Percentiles rank a stretch among this genome's conserved stretches.
Conservation (phyloP, 1,140 invertebrate genomes). For the Leptestheria dahalacensis region DNA sequence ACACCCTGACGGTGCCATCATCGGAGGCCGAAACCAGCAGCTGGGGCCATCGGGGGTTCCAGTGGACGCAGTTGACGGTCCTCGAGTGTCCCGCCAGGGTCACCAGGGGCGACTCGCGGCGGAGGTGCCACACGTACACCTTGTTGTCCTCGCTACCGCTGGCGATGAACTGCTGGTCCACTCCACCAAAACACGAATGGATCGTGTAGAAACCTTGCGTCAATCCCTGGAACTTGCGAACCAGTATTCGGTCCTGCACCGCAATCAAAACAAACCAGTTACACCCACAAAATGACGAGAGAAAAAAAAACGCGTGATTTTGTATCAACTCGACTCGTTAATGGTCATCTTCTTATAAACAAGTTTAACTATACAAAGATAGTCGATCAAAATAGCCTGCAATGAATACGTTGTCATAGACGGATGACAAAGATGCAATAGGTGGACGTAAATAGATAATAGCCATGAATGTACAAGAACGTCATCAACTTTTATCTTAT, state of each 20-base stretch:
- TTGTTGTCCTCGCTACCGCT: slow-evolving; percentile 91
- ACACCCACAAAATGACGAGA: not conserved
- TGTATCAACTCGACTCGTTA: no score
- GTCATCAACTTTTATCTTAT: no score
- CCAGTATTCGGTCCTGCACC: slow-evolving; percentile 59
- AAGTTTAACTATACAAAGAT: no score
- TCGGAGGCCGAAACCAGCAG: slow-evolving; percentile 93
- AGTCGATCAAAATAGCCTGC: no score
- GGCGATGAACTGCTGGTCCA: slow-evolving; percentile 94
- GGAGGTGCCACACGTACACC: slow-evolving; percentile 91
- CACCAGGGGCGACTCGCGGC: slow-evolving; percentile 74
- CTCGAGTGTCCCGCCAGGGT: slow-evolving; percentile 76
- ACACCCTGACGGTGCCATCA: slow-evolving; percentile 88
- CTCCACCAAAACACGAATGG: slow-evolving; percentile 92
- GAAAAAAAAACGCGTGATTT: no score
- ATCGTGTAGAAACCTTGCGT: slow-evolving; percentile 95
- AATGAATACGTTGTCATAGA: no score
- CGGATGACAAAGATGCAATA: no score
- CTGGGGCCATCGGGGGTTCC: slow-evolving; percentile 88
- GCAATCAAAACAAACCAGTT: slow-evolving; percentile 33
- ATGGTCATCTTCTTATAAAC: no score
- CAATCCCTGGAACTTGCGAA: slow-evolving; percentile 88
- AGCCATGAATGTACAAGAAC: no score
- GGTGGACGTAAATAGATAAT: no score
- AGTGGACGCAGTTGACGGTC: slow-evolving; percentile 92